phyloP scores from a whole-genome alignment of 2,797 vertebrate genomes.

The Argentina silus region DNA sequence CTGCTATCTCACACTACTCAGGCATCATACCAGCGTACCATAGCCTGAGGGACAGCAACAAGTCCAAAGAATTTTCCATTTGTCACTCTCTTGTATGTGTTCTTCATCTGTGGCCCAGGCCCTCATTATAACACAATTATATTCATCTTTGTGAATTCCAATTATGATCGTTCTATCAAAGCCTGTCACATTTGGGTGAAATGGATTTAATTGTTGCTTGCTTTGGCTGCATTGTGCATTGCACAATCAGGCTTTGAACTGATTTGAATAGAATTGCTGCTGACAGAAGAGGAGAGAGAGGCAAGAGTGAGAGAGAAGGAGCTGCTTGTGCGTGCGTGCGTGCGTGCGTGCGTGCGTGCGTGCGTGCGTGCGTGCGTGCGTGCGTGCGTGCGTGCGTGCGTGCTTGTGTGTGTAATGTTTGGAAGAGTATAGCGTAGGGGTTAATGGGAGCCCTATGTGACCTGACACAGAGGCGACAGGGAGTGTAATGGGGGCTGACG shows the following conservation, averaged over 20 bases:
- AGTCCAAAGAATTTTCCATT: not conserved
- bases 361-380: not conserved
- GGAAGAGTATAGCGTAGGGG: not conserved
- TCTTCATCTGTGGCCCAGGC: not conserved
- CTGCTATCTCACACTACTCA: not conserved
- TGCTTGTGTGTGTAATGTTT: not conserved
- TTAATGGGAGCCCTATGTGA: not conserved
- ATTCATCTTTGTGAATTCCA: not conserved
- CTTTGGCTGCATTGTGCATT: not conserved
- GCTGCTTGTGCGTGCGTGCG: not conserved
- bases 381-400: constrained; percentile 2
- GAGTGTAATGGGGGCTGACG: not conserved
- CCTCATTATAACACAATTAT: not conserved
- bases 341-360: not conserved
- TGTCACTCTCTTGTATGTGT: not conserved
- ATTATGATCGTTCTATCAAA: constrained; percentile 4
- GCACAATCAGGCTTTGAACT: constrained; percentile 3
- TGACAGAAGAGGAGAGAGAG: not conserved
- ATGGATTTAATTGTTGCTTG: not conserved
- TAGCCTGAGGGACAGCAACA: not conserved
- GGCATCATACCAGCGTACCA: not conserved
- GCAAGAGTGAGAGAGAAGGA: not conserved
- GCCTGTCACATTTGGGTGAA: not conserved
- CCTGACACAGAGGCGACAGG: not conserved
- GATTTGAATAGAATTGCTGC: not conserved